Evolutionary conservation across 1,140 invertebrate species (phyloP).

Genomic region (Drosophila repletoides): DNA sequence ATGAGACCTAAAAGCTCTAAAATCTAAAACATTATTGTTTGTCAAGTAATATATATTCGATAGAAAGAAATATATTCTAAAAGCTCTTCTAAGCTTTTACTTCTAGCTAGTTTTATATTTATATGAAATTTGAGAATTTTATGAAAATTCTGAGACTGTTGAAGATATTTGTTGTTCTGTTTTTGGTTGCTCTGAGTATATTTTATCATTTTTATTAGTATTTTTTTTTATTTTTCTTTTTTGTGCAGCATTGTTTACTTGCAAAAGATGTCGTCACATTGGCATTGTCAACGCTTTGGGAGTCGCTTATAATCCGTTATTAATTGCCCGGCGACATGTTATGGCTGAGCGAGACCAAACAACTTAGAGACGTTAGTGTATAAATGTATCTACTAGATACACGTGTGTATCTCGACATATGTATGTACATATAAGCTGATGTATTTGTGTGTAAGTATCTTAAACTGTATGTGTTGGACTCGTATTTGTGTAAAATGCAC

Average conservation of each 20-base stretch:
- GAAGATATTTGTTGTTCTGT: not conserved
- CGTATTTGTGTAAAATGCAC: not conserved
- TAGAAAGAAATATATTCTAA: too few species aligned
- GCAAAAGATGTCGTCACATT: slow-evolving; percentile 42
- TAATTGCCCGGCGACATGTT: slow-evolving; percentile 74
- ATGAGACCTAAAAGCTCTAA: too few species aligned
- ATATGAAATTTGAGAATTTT: not conserved
- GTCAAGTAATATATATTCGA: too few species aligned
- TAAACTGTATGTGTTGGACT: too few species aligned
- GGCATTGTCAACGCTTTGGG: slow-evolving; percentile 66
- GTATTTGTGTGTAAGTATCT: not conserved
- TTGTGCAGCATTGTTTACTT: slow-evolving; percentile 28
- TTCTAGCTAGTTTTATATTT: too few species aligned
- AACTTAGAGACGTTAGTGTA: slow-evolving; percentile 4
- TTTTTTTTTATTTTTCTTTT: not conserved
- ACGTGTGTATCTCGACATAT: not conserved
- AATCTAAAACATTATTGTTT: too few species aligned
- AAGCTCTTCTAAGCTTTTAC: too few species aligned
- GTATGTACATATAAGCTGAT: not conserved
- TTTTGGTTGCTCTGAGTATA: not conserved
- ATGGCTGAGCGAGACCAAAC: slow-evolving; percentile 23
- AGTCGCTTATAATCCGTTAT: slow-evolving; percentile 74
- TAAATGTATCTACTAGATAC: slow-evolving; percentile 4
- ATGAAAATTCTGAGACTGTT: too few species aligned
- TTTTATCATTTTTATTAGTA: not conserved